A percentile compares a stretch with the other conserved stretches of the same genome.
Evolutionary conservation across 2,797 vertebrate species (phyloP).

Genomic region (Staurois parvus): DNA sequence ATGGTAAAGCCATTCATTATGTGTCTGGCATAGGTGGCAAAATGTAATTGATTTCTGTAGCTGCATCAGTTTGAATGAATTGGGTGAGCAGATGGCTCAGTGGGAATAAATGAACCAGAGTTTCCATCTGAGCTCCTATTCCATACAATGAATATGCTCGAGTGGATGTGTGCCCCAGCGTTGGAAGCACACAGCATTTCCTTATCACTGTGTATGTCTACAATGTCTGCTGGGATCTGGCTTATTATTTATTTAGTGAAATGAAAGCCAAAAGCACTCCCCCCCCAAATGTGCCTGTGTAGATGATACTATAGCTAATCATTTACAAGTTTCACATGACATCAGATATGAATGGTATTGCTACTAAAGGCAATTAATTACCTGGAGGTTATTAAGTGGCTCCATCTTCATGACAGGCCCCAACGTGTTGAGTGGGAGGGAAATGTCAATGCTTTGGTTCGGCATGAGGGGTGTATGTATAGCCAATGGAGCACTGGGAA

Average conservation of each 20-base stretch:
- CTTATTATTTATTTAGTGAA: conserved; percentile 8
- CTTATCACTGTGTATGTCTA: conserved; percentile 33
- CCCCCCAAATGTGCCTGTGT: neutral
- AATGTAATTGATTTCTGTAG: conserved; percentile 53
- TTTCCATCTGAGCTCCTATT: conserved; percentile 15
- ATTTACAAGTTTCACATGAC: neutral
- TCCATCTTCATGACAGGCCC: conserved; percentile 99
- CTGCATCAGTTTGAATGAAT: conserved; percentile 35
- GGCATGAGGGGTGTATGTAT: conserved; percentile 97
- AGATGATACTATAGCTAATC: neutral
- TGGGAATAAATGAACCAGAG: conserved; percentile 51
- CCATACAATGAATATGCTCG: conserved; percentile 30
- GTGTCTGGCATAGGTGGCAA: conserved; percentile 51
- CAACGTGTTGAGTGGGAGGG: conserved; percentile 94
- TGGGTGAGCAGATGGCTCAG: conserved; percentile 51
- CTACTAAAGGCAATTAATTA: conserved; percentile 64
- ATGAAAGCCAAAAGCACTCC: conserved; percentile 9
- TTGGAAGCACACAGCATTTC: conserved; percentile 42
- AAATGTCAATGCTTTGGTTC: conserved; percentile 94
- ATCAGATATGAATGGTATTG: neutral
- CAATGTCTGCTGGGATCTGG: conserved; percentile 42
- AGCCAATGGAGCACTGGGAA: conserved; percentile 92
- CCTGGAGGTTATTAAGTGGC: conserved; percentile 98
- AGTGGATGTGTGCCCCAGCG: conserved; percentile 17
- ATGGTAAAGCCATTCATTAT: conserved; percentile 39